Evolutionary conservation across 2,113 vertebrate genomes (phyloP).

Genomic region (Pithys albifrons): DNA sequence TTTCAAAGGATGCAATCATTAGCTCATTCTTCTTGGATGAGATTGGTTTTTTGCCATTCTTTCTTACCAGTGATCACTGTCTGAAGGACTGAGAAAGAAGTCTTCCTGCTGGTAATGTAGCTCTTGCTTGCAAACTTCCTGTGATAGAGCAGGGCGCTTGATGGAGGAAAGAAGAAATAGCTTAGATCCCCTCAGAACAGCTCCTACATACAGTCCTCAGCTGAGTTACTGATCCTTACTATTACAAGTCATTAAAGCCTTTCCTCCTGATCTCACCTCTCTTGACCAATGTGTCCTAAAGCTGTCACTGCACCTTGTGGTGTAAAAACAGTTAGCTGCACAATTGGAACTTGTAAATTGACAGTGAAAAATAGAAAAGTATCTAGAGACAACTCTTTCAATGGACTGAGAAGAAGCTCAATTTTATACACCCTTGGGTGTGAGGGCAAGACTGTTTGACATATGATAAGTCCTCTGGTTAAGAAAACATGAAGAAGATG

Average conservation of each 20-base stretch:
- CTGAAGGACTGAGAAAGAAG: neutral
- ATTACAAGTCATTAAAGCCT: neutral
- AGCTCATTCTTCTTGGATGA: neutral
- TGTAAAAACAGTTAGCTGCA: neutral
- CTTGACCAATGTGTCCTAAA: neutral
- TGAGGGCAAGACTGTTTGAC: neutral
- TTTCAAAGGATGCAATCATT: neutral
- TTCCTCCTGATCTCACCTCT: neutral
- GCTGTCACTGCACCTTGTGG: neutral
- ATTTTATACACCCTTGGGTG: neutral
- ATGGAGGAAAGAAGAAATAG: neutral
- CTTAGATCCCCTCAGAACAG: accelerated
- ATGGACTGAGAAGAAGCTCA: neutral
- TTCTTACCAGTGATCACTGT: neutral
- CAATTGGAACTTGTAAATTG: neutral
- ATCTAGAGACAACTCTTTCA: neutral
- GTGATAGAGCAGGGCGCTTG: neutral
- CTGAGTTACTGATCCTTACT: neutral
- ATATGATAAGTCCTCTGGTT: neutral
- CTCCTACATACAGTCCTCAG: neutral
- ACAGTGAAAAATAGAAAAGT: neutral
- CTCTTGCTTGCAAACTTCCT: neutral
- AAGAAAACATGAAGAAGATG: neutral
- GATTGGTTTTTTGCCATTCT: neutral
- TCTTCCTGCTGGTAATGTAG: neutral